Conservation (phyloP, 2,888 invertebrate genomes). For the Cerastis rubricosa region DNA sequence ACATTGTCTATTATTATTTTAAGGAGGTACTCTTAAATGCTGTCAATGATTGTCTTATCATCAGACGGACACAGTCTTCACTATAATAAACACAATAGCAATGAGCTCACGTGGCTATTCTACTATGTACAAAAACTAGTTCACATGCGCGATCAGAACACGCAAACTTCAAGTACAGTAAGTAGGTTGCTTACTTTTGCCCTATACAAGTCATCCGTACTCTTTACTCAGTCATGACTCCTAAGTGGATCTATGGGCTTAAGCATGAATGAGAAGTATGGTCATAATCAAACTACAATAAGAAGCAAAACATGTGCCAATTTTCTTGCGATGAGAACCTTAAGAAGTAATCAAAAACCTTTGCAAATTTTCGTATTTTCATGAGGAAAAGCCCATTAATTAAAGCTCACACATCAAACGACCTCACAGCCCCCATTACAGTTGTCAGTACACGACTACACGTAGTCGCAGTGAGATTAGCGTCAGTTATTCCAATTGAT, state of each 20-base stretch:
- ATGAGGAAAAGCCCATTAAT: conserved; percentile 22
- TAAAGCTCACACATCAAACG: not conserved
- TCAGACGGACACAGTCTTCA: conserved; percentile 19
- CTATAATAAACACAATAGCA: not conserved
- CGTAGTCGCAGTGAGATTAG: conserved; percentile 42
- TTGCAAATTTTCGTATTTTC: not conserved
- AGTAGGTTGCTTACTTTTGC: not conserved
- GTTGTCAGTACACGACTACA: conserved; percentile 27
- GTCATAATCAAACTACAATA: not conserved
- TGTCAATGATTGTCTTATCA: not conserved
- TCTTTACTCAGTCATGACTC: not conserved
- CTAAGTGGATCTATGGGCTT: not conserved
- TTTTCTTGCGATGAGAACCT: not conserved
- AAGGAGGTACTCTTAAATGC: not conserved
- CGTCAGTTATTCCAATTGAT: conserved; percentile 56
- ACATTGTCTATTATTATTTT: not conserved
- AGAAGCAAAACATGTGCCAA: not conserved
- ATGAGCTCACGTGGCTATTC: not conserved
- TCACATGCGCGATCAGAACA: conserved; percentile 3
- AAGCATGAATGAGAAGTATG: not conserved
- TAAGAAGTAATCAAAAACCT: not conserved
- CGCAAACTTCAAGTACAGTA: not conserved
- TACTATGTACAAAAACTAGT: conserved; percentile 5
- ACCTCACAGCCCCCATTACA: conserved; percentile 37
- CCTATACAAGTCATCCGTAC: not conserved